A percentile compares a stretch with the other conserved stretches of the same genome.
Evolutionary conservation across 2,888 invertebrate species (phyloP).

Genomic region (Labia minor): DNA sequence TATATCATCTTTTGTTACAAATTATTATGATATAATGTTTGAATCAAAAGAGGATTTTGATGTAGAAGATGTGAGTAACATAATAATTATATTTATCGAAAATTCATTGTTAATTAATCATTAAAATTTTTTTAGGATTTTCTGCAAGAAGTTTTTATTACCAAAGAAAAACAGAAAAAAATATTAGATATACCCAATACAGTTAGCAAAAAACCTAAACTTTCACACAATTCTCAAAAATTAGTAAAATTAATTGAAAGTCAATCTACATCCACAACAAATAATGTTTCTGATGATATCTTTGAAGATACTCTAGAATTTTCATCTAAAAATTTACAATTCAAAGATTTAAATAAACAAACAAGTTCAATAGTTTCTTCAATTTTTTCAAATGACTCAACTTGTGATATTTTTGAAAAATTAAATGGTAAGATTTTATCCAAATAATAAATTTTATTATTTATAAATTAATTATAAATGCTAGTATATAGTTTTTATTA

Average conservation of each 20-base stretch:
- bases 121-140: neutral
- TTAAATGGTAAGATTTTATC: too few relatives aligned
- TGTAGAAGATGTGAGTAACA: neutral
- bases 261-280: too few relatives aligned
- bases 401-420: too few relatives aligned
- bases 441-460: too few relatives aligned
- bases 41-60: neutral
- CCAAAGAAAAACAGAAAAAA: neutral
- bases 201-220: neutral
- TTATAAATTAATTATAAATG: too few relatives aligned
- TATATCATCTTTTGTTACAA: too few relatives aligned
- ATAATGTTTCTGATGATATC: neutral
- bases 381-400: conserved; percentile 24
- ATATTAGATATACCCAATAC: neutral
- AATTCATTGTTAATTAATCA: too few relatives aligned
- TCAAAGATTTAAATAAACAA: conserved; percentile 18
- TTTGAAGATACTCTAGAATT: neutral
- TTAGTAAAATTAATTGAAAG: neutral
- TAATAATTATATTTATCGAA: neutral
- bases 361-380: conserved; percentile 26
- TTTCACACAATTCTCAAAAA: neutral
- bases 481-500: too few relatives aligned
- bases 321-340: neutral
- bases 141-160: neutral
- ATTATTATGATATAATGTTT: neutral